These are phyloP conservation scores for Neodiprion lecontei DNA, from an alignment of 1,140 invertebrate genomes.

Conservation along the genomic window DNA sequence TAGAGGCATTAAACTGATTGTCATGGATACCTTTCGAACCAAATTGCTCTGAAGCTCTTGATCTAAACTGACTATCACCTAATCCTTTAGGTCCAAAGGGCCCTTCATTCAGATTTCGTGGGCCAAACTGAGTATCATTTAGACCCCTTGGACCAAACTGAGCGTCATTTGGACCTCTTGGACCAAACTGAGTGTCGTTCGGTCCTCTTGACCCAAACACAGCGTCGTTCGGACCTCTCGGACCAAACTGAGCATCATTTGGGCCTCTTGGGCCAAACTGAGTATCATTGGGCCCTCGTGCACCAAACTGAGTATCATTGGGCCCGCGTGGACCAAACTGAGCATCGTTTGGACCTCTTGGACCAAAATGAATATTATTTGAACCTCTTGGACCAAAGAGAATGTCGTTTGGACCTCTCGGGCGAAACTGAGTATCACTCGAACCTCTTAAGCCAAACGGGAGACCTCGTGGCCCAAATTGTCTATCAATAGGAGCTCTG, in stretches of 20 bases:
- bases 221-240: neutral
- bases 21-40: slow-evolving; percentile 1
- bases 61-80: slow-evolving; percentile 19
- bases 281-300: slow-evolving; percentile 20
- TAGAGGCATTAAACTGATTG: neutral
- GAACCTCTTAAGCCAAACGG: slow-evolving; percentile 39
- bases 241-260: neutral
- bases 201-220: slow-evolving; percentile 15
- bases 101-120: slow-evolving; percentile 20
- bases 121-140: slow-evolving; percentile 18
- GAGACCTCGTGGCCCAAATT: slow-evolving; percentile 34
- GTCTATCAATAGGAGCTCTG: slow-evolving; percentile 25
- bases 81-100: slow-evolving; percentile 15
- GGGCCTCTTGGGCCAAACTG: neutral
- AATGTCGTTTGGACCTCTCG: slow-evolving; percentile 23
- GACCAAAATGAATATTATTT: slow-evolving; percentile 18
- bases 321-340: neutral
- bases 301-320: slow-evolving; percentile 18
- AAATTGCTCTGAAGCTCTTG: slow-evolving; percentile 12
- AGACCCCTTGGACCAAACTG: slow-evolving; percentile 20
- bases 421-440: slow-evolving; percentile 23
- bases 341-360: slow-evolving; percentile 22
- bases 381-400: slow-evolving; percentile 29
- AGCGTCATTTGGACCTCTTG: slow-evolving; percentile 13
- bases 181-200: slow-evolving; percentile 18